Percentiles rank a stretch among this genome's conserved stretches.
These are phyloP conservation scores for Drosophila nebulosa DNA, from an alignment of 1,140 invertebrate genomes.

Conservation along the genomic window DNA sequence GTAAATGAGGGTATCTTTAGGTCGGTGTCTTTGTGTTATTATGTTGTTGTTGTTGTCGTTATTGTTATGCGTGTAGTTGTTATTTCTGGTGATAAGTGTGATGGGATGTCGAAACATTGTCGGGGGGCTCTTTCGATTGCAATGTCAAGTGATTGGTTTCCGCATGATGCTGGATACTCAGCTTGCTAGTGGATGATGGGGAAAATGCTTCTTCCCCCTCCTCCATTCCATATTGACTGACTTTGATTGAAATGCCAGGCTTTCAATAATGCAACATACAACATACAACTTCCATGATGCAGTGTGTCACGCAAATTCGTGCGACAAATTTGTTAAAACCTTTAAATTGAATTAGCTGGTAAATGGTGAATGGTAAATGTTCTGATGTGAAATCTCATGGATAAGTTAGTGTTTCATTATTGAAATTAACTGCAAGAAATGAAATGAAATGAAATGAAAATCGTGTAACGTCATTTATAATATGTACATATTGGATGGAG, in stretches of 20 bases:
- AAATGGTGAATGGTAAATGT: no score
- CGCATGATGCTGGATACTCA: slow-evolving; percentile 5
- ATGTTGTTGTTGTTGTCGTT: not conserved
- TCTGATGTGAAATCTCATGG: slow-evolving; percentile 28
- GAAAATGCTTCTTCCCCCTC: no score
- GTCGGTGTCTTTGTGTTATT: not conserved
- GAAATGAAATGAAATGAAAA: slow-evolving; percentile 33
- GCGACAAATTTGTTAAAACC: slow-evolving; percentile 38
- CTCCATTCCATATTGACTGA: slow-evolving; percentile 17
- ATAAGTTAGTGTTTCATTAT: slow-evolving; percentile 3
- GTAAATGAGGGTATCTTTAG: no score
- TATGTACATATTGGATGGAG: slow-evolving; percentile 5
- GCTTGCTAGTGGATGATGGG: not conserved
- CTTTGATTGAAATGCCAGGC: slow-evolving; percentile 55
- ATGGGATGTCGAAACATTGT: slow-evolving; percentile 1
- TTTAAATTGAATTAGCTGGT: slow-evolving; percentile 61
- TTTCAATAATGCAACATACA: slow-evolving; percentile 59
- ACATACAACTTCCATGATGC: not conserved
- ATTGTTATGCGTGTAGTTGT: slow-evolving; percentile 34
- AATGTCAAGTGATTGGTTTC: slow-evolving; percentile 71
- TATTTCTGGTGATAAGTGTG: slow-evolving; percentile 23
- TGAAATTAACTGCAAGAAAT: not conserved
- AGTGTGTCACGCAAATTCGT: slow-evolving; percentile 1
- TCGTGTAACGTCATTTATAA: slow-evolving; percentile 27
- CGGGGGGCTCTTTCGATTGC: slow-evolving; percentile 56